Conservation (phyloP, 2,113 vertebrate genomes). For the Guaruba guarouba region DNA sequence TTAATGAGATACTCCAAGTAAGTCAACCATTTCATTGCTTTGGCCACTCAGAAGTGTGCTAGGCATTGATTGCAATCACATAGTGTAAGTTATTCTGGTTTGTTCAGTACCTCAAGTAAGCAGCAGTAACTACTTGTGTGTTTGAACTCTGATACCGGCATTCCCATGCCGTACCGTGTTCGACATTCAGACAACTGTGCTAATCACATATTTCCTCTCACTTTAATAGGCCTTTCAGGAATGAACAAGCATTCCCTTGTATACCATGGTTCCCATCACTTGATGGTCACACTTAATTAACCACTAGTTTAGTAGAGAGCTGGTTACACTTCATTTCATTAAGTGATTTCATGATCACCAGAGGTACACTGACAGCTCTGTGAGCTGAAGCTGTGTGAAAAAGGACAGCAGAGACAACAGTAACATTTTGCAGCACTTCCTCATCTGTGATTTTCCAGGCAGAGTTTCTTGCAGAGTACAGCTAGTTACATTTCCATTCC, state of each 20-base stretch:
- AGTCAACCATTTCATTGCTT: neutral
- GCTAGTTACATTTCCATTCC: neutral
- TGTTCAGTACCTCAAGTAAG: neutral
- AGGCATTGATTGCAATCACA: neutral
- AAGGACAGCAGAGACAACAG: slow-evolving; percentile 34
- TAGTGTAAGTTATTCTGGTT: slow-evolving; percentile 8
- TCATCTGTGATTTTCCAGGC: slow-evolving; percentile 12
- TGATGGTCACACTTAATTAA: slow-evolving; percentile 68
- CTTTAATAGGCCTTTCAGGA: slow-evolving; percentile 62
- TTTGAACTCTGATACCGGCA: slow-evolving; percentile 16
- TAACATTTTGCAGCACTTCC: slow-evolving; percentile 38
- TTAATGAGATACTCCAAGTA: neutral
- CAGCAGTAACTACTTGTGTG: neutral
- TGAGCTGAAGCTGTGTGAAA: slow-evolving; percentile 24
- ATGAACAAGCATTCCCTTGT: slow-evolving; percentile 66
- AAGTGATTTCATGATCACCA: slow-evolving; percentile 62
- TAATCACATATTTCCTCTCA: slow-evolving; percentile 52
- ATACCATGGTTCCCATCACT: slow-evolving; percentile 48
- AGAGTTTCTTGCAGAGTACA: neutral
- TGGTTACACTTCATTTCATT: slow-evolving; percentile 68
- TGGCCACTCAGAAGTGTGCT: neutral
- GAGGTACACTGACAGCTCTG: slow-evolving; percentile 59
- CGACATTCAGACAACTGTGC: slow-evolving; percentile 53
- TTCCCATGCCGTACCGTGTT: neutral
- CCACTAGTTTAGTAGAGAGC: slow-evolving; percentile 25